phyloP scores from a whole-genome alignment of 2,888 invertebrate species.

The Meteorus cinctellus region DNA sequence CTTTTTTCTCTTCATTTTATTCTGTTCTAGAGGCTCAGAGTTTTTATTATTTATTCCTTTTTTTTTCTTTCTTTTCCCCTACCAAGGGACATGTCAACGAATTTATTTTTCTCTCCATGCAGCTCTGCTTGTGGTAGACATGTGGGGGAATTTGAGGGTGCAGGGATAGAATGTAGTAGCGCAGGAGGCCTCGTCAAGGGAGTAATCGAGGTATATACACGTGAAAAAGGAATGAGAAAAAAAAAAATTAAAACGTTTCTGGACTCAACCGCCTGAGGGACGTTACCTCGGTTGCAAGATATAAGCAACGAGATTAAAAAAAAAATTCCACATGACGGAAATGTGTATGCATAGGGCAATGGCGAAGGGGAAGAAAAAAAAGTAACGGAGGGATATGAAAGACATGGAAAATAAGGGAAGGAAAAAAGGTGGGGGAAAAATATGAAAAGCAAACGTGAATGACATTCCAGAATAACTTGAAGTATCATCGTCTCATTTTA shows the following conservation, averaged over 20 bases:
- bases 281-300: slow-evolving; percentile 14
- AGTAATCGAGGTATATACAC: slow-evolving; percentile 35
- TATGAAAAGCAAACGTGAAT: slow-evolving; percentile 18
- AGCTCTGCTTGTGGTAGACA: slow-evolving; percentile 28
- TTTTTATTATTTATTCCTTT: background rate
- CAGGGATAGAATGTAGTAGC: background rate
- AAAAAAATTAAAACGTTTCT: slow-evolving; percentile 22
- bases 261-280: slow-evolving; percentile 36
- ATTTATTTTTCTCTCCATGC: slow-evolving; percentile 17
- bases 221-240: background rate
- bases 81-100: slow-evolving; percentile 39
- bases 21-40: background rate
- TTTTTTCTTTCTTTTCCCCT: slow-evolving; percentile 17
- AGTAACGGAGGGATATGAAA: slow-evolving; percentile 1
- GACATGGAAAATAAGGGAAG: background rate
- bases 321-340: background rate
- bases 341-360: background rate
- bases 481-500: slow-evolving; percentile 14
- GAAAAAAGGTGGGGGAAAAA: slow-evolving; percentile 15
- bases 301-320: slow-evolving; percentile 14
- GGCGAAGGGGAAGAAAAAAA: background rate
- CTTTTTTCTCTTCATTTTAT: background rate
- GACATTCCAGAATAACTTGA: slow-evolving; percentile 13
- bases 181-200: slow-evolving; percentile 29
- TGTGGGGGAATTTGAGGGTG: slow-evolving; percentile 6